Evolutionary conservation across 2,888 invertebrate species (phyloP), one percentile per base, ranked within the genome.

Genomic region (Microchrysa polita): DNA sequence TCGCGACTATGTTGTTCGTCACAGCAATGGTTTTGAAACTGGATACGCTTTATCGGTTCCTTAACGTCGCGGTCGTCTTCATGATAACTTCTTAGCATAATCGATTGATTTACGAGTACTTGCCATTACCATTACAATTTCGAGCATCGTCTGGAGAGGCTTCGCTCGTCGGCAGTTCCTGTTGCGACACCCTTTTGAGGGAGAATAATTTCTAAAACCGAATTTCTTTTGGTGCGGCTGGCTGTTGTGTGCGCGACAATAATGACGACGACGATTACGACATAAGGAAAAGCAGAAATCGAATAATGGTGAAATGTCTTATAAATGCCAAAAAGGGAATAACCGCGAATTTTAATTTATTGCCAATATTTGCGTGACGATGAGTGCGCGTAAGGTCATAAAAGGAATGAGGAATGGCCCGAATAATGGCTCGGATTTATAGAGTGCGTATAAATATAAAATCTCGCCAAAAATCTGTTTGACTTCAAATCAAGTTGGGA

Each of bases 321-420:
- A n/a, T n/a, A n/a, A n/a, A n/a, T 16, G 5, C 14, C 20, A 34
- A 42, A 65, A 55, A 69, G 69, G 69, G 34, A 40, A 55, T 69
- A 52, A 69, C 57, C n/a, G n/a, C n/a, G 69, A 69, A 69, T 69
- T 69, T 69, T 69, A 69, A 69, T 69, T 69, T 69, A 69, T 69
- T 40, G 40, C 69, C 69, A 69, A 69, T 69, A 69, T 53, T 67
- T 67, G 53, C 67, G 5, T 4, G 10, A 16, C 16, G 23, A n/a
- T 48, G 48, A n/a, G 48, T 48, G 48, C 2, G 27, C n/a, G n/a
- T n/a, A n/a, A 34, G 7, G 27, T 7, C 27, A 7, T 34, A 34
- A 34, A 34, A 34, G 27, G 27, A 34, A 34, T 34, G 27, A 34
- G 7, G 7, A 5, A 7, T 34, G 27, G 7, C 27, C 27, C 4